These are phyloP conservation scores for Rhodeus uyekii DNA, from an alignment of 2,797 vertebrate species.

Conservation along the genomic window DNA sequence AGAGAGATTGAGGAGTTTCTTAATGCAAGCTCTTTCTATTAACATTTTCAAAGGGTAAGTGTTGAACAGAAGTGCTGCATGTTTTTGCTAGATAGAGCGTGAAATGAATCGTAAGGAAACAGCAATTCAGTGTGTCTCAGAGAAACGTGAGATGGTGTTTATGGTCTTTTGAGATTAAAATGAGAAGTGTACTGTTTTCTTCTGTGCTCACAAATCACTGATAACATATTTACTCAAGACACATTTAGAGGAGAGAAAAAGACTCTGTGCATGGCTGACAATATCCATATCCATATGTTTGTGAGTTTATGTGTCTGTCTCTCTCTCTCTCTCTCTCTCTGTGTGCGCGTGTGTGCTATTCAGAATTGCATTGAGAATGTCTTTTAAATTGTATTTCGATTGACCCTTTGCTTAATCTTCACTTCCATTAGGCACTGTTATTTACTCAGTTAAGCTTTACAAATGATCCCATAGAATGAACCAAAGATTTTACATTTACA, in stretches of 20 bases:
- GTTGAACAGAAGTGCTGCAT: constrained; percentile 30
- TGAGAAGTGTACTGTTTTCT: constrained; percentile 27
- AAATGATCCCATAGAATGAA: background rate
- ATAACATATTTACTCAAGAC: constrained; percentile 45
- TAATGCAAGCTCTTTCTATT: constrained; percentile 10
- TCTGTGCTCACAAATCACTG: constrained; percentile 45
- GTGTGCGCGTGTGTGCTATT: background rate
- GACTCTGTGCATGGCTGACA: background rate
- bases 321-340: too few relatives aligned
- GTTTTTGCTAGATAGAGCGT: constrained; percentile 37
- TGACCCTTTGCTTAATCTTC: background rate
- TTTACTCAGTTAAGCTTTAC: background rate
- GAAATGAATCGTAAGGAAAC: constrained; percentile 41
- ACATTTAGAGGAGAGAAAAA: constrained; percentile 18
- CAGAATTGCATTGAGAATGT: background rate
- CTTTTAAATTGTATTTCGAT: background rate
- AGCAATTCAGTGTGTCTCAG: background rate
- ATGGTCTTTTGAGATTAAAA: constrained; percentile 41
- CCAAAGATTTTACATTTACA: background rate
- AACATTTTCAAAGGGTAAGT: constrained; percentile 18
- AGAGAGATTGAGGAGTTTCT: constrained; percentile 10
- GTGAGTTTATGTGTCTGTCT: background rate
- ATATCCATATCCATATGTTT: background rate
- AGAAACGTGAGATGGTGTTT: constrained; percentile 18
- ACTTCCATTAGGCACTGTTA: background rate